Conservation (phyloP, 2,113 vertebrate species). For the Pluvialis apricaria region DNA sequence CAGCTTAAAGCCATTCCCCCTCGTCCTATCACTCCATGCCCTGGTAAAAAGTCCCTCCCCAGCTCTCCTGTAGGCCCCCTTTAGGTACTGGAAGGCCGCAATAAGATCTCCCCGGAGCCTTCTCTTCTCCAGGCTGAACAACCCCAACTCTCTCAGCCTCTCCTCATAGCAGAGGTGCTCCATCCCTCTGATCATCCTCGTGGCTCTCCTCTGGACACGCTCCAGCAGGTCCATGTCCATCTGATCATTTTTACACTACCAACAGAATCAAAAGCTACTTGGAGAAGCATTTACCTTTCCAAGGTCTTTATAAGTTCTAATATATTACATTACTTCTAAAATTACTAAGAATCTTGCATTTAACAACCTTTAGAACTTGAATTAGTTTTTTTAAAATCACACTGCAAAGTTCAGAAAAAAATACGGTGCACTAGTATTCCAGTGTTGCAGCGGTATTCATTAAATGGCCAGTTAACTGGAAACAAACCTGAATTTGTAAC, state of each 20-base stretch:
- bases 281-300: background rate
- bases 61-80: no score
- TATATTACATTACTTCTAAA: background rate
- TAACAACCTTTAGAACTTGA: background rate
- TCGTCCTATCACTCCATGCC: no score
- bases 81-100: no score
- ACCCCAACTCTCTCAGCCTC: no score
- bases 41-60: no score
- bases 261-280: conserved; percentile 5
- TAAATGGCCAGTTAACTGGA: background rate
- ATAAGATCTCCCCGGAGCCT: no score
- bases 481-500: background rate
- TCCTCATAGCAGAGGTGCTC: no score
- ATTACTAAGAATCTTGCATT: background rate
- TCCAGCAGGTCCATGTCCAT: no score
- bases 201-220: no score
- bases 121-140: no score
- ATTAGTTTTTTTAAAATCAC: background rate
- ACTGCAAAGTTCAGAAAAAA: background rate
- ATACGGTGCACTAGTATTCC: background rate
- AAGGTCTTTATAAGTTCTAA: background rate
- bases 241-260: background rate
- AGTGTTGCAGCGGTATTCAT: background rate
- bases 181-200: no score
- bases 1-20: no score